Conservation (phyloP, 2,113 vertebrate species). For the Orcinus orca region DNA sequence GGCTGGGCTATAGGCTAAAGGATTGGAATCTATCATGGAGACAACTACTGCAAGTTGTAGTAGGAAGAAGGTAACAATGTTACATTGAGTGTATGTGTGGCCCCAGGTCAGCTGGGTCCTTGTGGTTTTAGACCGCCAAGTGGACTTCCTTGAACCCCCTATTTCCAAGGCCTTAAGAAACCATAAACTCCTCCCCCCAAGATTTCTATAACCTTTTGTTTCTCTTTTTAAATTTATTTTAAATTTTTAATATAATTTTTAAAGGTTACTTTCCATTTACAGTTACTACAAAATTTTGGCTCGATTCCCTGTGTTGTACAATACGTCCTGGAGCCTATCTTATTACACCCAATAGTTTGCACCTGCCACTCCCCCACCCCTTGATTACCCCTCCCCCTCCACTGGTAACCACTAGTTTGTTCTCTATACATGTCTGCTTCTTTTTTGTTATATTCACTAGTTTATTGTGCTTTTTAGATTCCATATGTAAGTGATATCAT, state of each 20-base stretch:
- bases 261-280: not conserved
- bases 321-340: not conserved
- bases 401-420: not conserved
- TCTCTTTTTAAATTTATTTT: not conserved
- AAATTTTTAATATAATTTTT: not conserved
- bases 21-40: not conserved
- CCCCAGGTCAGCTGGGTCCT: not conserved
- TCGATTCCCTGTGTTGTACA: not conserved
- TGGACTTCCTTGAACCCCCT: not conserved
- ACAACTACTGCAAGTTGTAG: not conserved
- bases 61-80: not conserved
- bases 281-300: not conserved
- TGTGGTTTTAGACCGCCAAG: not conserved
- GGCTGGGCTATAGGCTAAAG: not conserved
- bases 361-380: not conserved
- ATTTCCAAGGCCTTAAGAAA: not conserved
- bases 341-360: not conserved
- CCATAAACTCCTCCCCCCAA: not conserved
- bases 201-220: not conserved
- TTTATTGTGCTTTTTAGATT: not conserved
- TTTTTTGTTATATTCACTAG: not conserved
- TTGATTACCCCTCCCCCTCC: not conserved
- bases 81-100: not conserved
- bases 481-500: not conserved
- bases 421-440: not conserved